phyloP scores from a whole-genome alignment of 2,797 vertebrate species.

The Linurgus olivaceus region DNA sequence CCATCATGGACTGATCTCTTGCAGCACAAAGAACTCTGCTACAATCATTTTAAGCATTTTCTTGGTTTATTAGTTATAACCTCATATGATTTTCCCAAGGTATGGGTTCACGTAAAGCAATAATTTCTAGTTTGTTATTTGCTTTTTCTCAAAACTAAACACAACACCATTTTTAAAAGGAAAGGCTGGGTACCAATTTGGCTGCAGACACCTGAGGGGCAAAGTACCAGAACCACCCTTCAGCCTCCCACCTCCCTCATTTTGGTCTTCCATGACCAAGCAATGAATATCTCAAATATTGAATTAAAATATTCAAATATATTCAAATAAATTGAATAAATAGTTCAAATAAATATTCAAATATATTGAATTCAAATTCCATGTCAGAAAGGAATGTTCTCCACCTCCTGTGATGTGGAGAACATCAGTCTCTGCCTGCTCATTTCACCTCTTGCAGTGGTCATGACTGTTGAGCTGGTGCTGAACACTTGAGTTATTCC shows the following conservation, averaged over 20 bases:
- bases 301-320: neutral
- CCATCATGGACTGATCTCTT: neutral
- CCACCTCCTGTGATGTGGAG: neutral
- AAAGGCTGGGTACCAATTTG: neutral
- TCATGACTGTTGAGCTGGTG: neutral
- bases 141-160: neutral
- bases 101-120: accelerated
- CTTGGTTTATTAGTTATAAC: neutral
- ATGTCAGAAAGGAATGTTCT: neutral
- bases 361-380: neutral
- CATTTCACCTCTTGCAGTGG: neutral
- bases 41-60: neutral
- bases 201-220: neutral
- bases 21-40: neutral
- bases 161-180: neutral
- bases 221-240: neutral
- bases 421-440: neutral
- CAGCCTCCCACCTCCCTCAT: neutral
- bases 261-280: neutral
- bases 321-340: neutral
- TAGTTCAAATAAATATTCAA: neutral
- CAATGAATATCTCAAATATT: neutral
- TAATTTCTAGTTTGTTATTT: neutral
- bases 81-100: neutral
- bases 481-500: neutral